Conservation (phyloP, 2,888 invertebrate genomes). For the Phlogophora meticulosa region DNA sequence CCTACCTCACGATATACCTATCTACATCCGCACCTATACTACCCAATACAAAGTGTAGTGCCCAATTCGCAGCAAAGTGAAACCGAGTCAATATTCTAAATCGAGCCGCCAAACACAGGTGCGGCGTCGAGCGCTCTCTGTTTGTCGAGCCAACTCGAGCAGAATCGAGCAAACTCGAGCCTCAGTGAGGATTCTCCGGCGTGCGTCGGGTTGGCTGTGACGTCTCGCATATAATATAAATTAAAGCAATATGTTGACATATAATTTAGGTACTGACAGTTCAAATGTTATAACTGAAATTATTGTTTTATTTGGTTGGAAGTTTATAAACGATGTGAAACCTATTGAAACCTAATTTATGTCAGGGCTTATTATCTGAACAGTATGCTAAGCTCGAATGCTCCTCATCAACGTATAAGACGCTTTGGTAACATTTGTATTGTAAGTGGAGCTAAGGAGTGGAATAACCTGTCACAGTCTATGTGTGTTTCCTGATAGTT, state of each 20-base stretch:
- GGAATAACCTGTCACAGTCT: no score
- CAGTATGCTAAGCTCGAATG: neutral
- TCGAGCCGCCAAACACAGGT: slow-evolving; percentile 57
- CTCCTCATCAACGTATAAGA: no score
- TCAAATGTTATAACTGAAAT: neutral
- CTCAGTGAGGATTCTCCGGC: slow-evolving; percentile 14
- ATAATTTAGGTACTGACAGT: neutral
- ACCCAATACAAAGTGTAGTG: slow-evolving; percentile 17
- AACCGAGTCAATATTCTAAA: slow-evolving; percentile 57
- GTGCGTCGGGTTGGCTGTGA: neutral
- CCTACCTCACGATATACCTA: no score
- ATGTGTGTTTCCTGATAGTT: no score
- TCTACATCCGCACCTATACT: no score
- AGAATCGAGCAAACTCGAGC: slow-evolving; percentile 13
- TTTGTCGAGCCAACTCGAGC: slow-evolving; percentile 42
- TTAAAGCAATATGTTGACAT: slow-evolving; percentile 3
- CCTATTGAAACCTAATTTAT: neutral
- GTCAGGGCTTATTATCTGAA: neutral
- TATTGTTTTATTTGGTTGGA: neutral
- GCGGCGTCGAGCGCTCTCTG: slow-evolving; percentile 29
- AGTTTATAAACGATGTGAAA: neutral
- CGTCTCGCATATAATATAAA: neutral
- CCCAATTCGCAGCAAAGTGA: slow-evolving; percentile 34
- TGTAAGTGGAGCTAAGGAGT: no score
- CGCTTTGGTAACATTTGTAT: no score